Conservation (phyloP, 2,797 vertebrate genomes). For the Schizopygopsis pylzovi region DNA sequence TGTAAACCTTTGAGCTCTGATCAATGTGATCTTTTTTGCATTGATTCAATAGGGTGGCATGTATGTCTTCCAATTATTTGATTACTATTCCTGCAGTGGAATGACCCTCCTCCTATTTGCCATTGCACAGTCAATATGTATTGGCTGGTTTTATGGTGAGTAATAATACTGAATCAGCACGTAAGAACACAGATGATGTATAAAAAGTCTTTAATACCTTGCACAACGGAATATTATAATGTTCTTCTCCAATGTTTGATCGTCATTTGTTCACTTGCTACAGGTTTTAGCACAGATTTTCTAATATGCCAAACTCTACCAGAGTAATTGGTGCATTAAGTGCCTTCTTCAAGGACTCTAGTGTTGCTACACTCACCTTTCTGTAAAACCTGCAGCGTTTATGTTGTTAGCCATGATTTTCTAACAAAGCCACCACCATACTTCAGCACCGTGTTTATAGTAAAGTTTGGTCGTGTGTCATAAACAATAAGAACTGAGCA, state of each 20-base stretch:
- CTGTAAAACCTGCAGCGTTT: neutral
- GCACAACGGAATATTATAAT: neutral
- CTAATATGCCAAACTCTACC: neutral
- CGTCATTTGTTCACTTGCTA: neutral
- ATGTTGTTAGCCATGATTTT: neutral
- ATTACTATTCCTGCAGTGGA: slow-evolving; percentile 83
- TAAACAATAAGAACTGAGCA: neutral
- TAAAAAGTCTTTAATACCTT: neutral
- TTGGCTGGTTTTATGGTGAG: slow-evolving; percentile 83
- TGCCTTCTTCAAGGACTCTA: neutral
- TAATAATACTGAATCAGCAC: slow-evolving; percentile 1
- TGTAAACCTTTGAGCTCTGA: neutral
- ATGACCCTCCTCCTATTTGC: slow-evolving; percentile 82
- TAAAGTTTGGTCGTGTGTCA: neutral
- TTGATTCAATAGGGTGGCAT: slow-evolving; percentile 74
- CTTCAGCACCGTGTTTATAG: slow-evolving; percentile 2
- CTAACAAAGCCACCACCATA: neutral
- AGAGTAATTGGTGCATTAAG: neutral
- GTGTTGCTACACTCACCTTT: neutral
- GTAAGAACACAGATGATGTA: neutral
- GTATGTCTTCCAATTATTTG: slow-evolving; percentile 83
- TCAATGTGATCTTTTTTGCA: neutral
- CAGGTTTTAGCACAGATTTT: neutral
- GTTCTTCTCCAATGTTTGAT: neutral
- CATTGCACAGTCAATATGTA: slow-evolving; percentile 71